Percentiles rank a stretch among this genome's conserved stretches.
Evolutionary conservation across 2,797 vertebrate genomes (phyloP).

Genomic region (Pachyuromys duprasi): DNA sequence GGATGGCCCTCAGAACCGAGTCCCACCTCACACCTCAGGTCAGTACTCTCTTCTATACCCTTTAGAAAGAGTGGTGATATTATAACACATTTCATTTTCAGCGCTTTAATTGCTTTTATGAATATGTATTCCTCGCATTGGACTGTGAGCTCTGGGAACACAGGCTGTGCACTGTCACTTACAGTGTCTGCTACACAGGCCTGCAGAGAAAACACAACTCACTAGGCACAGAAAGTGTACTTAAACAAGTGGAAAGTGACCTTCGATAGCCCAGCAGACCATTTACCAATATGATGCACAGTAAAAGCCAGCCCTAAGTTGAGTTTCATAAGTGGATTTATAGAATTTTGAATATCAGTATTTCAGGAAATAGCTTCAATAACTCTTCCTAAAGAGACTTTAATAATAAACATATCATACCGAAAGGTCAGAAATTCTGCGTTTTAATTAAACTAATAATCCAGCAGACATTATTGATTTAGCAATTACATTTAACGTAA

Average conservation of each 20-base stretch:
- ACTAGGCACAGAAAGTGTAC: not conserved
- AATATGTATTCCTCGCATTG: not conserved
- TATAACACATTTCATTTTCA: not conserved
- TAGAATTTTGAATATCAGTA: constrained; percentile 62
- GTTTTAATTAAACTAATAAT: constrained; percentile 75
- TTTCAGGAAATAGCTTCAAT: constrained; percentile 62
- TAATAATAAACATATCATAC: constrained; percentile 67
- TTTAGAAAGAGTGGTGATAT: not conserved
- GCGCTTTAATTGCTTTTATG: not conserved
- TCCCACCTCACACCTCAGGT: not conserved
- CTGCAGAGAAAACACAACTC: not conserved
- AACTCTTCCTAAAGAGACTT: constrained; percentile 67
- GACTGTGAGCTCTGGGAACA: not conserved
- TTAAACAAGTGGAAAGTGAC: not conserved
- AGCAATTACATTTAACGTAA: constrained; percentile 70
- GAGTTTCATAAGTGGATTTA: constrained; percentile 50
- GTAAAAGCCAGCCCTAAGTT: not conserved
- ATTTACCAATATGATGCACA: not conserved
- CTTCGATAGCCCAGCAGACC: not conserved
- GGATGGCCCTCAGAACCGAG: not conserved
- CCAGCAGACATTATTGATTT: constrained; percentile 67
- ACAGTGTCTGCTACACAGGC: not conserved
- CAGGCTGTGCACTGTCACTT: not conserved
- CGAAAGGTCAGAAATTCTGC: constrained; percentile 73
- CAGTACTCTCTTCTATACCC: not conserved